Evolutionary conservation across 2,797 vertebrate genomes (phyloP), one percentile per base, ranked within the genome.

Genomic region (Fistularia commersonii): DNA sequence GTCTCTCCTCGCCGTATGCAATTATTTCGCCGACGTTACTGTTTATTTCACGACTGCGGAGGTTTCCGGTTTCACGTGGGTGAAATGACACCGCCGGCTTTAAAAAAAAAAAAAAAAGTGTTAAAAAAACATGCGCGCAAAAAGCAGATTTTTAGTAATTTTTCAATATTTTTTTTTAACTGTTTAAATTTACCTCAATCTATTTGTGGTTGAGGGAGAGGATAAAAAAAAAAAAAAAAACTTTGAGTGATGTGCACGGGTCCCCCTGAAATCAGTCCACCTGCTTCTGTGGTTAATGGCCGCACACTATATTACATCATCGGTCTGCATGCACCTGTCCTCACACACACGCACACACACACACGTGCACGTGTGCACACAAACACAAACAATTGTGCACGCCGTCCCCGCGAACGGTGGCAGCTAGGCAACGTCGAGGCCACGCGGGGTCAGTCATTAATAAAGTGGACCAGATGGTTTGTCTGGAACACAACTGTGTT

Each of bases 391-490:
- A 64, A 8, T 46, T 34, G 31, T 11, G 44, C 38, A 61, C 45
- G 50, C 54, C 64, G 48, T 61, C 68, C 50, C 58, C 69, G 67
- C 31, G 36, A 74, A 72, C 32, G 66, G 76, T 81, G 80, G 80
- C 75, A 83, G 67, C 71, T 48, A 72, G 74, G 80, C 48, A 64
- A 76, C 69, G 64, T 79, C 70, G 66, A 64, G 77, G 79, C 74
- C 76, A 52, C 76, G 77, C 81, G 76, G 84, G 83, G 86, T 87
- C 81, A 80, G 82, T 85, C 83, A 84, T 88, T 88, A 85, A 88
- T 88, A 87, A 86, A 88, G 83, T 70, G 77, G 71, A 85, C 77
- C 86, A 88, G 86, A 87, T 88, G 86, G 84, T 85, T 86, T 83
- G 84, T 88, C 80, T 85, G 80, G 79, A 84, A 64, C 79, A 84